A percentile compares a stretch with the other conserved stretches of the same genome.
These are phyloP conservation scores for Coregonus ussuriensis DNA, from an alignment of 2,797 vertebrate species.

Conservation along the genomic window DNA sequence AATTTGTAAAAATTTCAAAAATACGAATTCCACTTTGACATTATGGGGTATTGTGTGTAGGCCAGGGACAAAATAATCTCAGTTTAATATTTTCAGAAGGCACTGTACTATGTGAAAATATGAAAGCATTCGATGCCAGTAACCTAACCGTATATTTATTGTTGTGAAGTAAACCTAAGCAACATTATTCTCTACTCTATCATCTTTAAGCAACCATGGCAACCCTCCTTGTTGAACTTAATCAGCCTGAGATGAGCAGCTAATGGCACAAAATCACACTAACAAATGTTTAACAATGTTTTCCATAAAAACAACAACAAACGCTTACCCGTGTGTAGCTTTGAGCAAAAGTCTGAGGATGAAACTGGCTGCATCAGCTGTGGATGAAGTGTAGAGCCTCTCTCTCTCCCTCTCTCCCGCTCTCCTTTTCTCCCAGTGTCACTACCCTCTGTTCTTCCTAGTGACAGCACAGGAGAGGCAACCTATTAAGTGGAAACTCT, in stretches of 20 bases:
- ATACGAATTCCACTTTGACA: too few species aligned
- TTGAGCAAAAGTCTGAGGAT: background rate
- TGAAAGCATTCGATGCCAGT: background rate
- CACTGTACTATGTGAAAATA: background rate
- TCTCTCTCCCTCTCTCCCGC: constrained; percentile 10
- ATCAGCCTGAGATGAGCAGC: constrained; percentile 2
- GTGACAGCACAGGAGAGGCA: constrained; percentile 54
- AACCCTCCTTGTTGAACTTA: constrained; percentile 17
- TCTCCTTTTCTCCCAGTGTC: constrained; percentile 30
- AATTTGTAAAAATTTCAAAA: too few species aligned
- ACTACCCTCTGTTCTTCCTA: constrained; percentile 48
- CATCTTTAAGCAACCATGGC: constrained; percentile 32
- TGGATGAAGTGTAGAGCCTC: constrained; percentile 59
- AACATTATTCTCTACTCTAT: background rate
- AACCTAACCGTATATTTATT: background rate
- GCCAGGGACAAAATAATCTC: too few species aligned
- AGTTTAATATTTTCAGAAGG: background rate
- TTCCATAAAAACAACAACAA: constrained; percentile 1
- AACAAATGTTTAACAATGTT: background rate
- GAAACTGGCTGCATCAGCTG: constrained; percentile 49
- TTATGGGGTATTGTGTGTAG: too few species aligned
- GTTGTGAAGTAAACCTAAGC: background rate
- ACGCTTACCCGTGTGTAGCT: constrained; percentile 60
- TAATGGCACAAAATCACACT: background rate
- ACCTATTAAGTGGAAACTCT: constrained; percentile 68